phyloP scores from a whole-genome alignment of 2,797 vertebrate species.

The Gymnodraco acuticeps region DNA sequence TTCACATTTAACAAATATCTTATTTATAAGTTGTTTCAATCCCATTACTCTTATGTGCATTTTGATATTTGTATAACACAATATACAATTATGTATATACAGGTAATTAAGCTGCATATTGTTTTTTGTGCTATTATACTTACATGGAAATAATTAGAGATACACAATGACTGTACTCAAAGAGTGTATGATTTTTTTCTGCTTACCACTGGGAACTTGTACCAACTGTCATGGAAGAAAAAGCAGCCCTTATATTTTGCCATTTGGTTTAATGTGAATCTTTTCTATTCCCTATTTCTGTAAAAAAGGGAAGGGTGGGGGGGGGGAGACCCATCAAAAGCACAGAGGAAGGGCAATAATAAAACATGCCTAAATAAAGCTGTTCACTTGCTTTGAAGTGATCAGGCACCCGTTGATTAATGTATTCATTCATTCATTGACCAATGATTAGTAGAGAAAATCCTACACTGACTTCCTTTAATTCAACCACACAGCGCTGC shows the following conservation, averaged over 20 bases:
- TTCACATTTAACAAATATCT: background rate
- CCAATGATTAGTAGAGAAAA: slow-evolving; percentile 37
- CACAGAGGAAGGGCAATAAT: slow-evolving; percentile 28
- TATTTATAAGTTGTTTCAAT: background rate
- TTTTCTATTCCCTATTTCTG: slow-evolving; percentile 13
- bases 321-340: slow-evolving; percentile 30
- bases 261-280: slow-evolving; percentile 44
- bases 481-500: slow-evolving; percentile 34
- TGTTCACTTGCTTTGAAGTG: slow-evolving; percentile 44
- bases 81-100: too few species aligned
- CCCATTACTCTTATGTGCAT: slow-evolving; percentile 1
- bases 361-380: slow-evolving; percentile 40
- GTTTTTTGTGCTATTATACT: slow-evolving; percentile 53
- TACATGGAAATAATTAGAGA: slow-evolving; percentile 37
- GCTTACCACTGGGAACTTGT: slow-evolving; percentile 37
- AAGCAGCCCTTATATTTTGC: slow-evolving; percentile 31
- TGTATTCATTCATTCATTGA: slow-evolving; percentile 45
- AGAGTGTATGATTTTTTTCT: slow-evolving; percentile 55
- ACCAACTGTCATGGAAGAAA: slow-evolving; percentile 41
- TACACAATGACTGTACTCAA: slow-evolving; percentile 52
- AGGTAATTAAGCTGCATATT: slow-evolving; percentile 52
- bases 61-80: background rate
- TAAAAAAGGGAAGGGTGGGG: slow-evolving; percentile 14
- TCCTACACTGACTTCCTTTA: slow-evolving; percentile 19
- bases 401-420: slow-evolving; percentile 26